Evolutionary conservation across 2,797 vertebrate genomes (phyloP).

Genomic region (Alcedo quadribrachys): DNA sequence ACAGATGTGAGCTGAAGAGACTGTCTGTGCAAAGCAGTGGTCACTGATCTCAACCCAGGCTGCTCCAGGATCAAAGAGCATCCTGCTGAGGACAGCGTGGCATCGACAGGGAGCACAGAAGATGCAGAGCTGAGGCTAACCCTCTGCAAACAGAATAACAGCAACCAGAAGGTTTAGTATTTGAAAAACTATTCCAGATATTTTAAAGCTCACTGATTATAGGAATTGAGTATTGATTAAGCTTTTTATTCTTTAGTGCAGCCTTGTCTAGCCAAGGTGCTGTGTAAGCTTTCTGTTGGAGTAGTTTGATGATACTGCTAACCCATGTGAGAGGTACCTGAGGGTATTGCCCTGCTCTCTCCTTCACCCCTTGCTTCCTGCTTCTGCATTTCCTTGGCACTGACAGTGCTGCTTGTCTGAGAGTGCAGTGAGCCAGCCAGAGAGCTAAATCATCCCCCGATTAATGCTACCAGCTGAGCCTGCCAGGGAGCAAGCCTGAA

Average conservation of each 20-base stretch:
- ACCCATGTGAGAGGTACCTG: neutral
- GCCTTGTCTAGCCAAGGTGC: neutral
- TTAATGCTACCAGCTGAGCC: neutral
- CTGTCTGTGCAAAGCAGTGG: neutral
- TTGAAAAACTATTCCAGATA: neutral
- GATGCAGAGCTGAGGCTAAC: neutral
- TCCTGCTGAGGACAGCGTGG: neutral
- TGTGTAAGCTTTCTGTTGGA: neutral
- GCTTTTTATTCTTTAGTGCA: neutral
- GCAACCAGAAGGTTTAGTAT: neutral
- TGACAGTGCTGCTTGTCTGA: neutral
- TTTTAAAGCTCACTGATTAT: neutral
- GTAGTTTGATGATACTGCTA: neutral
- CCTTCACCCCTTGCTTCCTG: accelerated
- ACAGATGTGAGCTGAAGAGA: neutral
- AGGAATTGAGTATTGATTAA: neutral
- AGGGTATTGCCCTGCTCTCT: neutral
- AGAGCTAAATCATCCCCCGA: neutral
- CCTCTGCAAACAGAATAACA: neutral
- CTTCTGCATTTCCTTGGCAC: neutral
- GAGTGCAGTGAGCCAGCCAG: neutral
- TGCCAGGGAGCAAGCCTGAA: neutral
- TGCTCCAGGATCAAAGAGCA: neutral
- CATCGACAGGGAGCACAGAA: neutral
- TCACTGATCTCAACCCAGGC: neutral